Base-by-base conservation (phyloP, 2,888 invertebrate species). In the Unio delphinus region DNA sequence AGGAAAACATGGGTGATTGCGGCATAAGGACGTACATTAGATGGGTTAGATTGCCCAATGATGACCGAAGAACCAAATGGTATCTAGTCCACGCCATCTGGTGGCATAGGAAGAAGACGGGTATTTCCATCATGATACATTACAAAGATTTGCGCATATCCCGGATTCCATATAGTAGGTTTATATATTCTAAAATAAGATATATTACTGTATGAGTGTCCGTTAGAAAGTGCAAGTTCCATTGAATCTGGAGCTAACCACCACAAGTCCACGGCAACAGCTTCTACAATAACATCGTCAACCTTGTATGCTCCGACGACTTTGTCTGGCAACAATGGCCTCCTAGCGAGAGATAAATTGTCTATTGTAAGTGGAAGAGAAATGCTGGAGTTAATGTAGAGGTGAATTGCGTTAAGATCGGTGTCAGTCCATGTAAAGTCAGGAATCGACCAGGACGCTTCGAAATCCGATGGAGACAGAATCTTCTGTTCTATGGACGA, bases 21-120 rank as follows among this genome's bases (percentile, higher is more conserved):
- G 26, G 80, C 79, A 55, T 78, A 78, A 18, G 83, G 83, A 61
- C 82, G 66, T 17, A 80, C 75, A 23, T 72, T 76, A 59, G 79
- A 76, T 4, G 78, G 73, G 23, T 82, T 75, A 5, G 82, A 77
- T 66, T 83, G 82, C 11, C 83, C 83, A 63, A 83, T 71, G 23
- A 83, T 83, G 3, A 83, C 79, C 8, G 83, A 83, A 0, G 83
- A 80, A 54, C 83, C 83, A 59, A 83, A 83, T 15, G 83, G 83
- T 23, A 81, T 83, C 83, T 82, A 83, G 57, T 83, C 82, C 11
- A 82, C 61, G n/a, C 80, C 80, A 63, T 79, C 74, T 0, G 83
- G 82, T 7, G 83, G 78, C 20, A 80, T 72, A 18, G 81, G 81
- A 18, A 83, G 73, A 5, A 83, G 65, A 30, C 83, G 78, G 5